Percentiles rank a stretch among this genome's conserved stretches.
phyloP scores from a whole-genome alignment of 2,113 vertebrate species.

The Cryptoleucopteryx plumbea region DNA sequence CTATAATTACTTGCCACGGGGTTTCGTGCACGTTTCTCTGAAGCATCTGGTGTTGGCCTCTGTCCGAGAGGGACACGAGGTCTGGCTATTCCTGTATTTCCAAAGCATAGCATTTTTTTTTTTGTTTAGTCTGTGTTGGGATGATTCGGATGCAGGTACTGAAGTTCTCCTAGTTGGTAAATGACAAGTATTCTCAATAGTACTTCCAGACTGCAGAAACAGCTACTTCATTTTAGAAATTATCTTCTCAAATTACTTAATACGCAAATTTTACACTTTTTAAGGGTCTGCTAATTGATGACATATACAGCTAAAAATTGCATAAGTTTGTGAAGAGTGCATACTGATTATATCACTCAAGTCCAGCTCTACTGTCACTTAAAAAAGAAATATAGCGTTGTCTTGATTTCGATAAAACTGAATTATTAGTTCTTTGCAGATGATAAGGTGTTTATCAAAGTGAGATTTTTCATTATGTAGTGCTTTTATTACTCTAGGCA shows the following conservation, averaged over 20 bases:
- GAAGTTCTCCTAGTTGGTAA: background rate
- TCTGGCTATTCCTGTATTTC: background rate
- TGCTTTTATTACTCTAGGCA: background rate
- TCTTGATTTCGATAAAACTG: background rate
- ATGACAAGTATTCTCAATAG: background rate
- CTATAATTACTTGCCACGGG: background rate
- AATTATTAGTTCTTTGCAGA: background rate
- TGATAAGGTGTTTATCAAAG: background rate
- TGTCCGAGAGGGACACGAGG: background rate
- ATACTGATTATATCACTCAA: background rate
- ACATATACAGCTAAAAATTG: background rate
- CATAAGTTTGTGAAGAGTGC: background rate
- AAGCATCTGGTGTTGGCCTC: background rate
- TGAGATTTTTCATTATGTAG: background rate
- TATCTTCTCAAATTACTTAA: background rate
- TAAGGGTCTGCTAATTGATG: background rate
- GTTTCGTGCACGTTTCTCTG: background rate
- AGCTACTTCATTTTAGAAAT: constrained; percentile 18
- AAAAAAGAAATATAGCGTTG: background rate
- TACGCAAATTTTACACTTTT: background rate
- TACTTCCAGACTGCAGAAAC: background rate
- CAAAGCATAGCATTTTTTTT: background rate
- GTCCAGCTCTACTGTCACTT: background rate
- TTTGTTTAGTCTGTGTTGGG: background rate
- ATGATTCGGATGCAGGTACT: background rate